Conservation (phyloP, 2,797 vertebrate species). For the Apodemus agrarius region DNA sequence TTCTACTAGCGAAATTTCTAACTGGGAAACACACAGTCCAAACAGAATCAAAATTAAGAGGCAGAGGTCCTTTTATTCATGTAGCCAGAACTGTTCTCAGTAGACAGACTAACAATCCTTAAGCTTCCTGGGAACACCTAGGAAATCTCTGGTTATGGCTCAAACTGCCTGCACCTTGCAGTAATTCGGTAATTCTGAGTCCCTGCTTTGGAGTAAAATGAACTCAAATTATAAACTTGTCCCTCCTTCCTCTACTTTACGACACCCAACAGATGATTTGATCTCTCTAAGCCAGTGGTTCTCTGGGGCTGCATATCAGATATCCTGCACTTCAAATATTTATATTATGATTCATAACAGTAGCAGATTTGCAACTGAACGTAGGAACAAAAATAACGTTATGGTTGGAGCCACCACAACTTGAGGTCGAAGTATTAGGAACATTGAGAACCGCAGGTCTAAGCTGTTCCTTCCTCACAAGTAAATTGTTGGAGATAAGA, state of each 20-base stretch:
- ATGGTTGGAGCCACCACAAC: neutral
- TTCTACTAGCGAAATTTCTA: conserved; percentile 31
- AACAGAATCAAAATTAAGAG: conserved; percentile 4
- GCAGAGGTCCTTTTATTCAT: neutral
- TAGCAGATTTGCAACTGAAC: neutral
- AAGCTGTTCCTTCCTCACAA: neutral
- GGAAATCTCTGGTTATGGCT: neutral
- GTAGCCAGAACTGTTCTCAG: neutral
- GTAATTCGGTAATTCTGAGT: neutral
- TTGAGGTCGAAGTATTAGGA: too few relatives aligned
- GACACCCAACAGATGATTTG: neutral
- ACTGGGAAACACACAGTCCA: neutral
- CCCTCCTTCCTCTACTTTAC: neutral
- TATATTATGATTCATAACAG: neutral
- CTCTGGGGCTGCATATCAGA: neutral
- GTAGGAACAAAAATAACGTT: neutral
- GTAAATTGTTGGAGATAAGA: neutral
- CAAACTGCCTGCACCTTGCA: neutral
- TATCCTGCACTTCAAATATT: neutral
- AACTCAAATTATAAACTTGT: neutral
- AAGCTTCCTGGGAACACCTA: neutral
- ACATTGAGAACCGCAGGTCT: neutral
- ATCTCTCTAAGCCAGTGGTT: neutral
- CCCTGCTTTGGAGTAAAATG: neutral
- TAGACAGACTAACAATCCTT: neutral